Base-by-base conservation (phyloP, 2,888 invertebrate genomes). In the Penaeus monodon region DNA sequence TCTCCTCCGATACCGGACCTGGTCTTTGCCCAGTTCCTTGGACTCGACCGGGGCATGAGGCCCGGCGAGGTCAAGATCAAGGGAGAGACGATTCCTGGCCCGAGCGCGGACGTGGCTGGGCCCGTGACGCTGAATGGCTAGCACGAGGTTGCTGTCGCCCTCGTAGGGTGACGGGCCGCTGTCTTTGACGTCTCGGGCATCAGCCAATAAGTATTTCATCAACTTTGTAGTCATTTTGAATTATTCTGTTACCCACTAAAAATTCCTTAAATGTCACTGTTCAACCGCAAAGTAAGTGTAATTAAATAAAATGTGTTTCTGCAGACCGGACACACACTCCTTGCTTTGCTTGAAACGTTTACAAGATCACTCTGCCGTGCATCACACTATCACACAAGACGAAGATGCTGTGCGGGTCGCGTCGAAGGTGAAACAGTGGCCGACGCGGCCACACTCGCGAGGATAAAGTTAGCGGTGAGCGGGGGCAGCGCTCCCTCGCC, bases 131-230 rank as follows among this genome's bases (percentile, higher is more conserved):
- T 86, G 84, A 4, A 89, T 63, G 29, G 89, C 89, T 20, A 89
- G 63, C n/a, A 49, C 78, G 73, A 89, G 73, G 80, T 86, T 87
- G 8, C 78, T 81, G 33, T 86, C 84, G 24, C 88, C 87, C 66
- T 90, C 90, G 74, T 86, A 86, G 20, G 88, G 88, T 24, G 89
- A 87, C 17, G 89, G 87, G 4, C 88, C 87, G n/a, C 88, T 20
- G 65, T 86, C 86, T 27, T 74, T 84, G 76, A 89, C 81, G 33
- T 89, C 86, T 44, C 84, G 85, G 8, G 89, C 89, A 33, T 86
- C 89, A 1, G 89, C 89, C 64, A 90, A 73, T 0, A 90, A 81
- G 57, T 80, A 90, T 64, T 88, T 86, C 83, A 84, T 87, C 70
- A 90, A 80, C 44, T 88, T 81, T 33, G 84, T 84, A 24, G 87